phyloP scores from a whole-genome alignment of 2,888 invertebrate genomes.

The Cactoblastis cactorum region DNA sequence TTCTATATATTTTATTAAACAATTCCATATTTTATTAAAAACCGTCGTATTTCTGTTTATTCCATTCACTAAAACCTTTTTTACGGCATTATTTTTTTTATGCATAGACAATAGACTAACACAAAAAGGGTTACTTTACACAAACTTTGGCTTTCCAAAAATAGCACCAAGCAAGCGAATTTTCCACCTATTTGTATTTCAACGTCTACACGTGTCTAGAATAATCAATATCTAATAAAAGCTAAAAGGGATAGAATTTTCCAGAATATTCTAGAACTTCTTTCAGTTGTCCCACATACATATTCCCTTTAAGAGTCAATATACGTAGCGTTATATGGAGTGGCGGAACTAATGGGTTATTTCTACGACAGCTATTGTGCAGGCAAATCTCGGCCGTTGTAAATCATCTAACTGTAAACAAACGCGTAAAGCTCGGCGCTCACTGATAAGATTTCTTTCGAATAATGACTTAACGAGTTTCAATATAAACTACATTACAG shows the following conservation, averaged over 20 bases:
- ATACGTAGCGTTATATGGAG: not conserved
- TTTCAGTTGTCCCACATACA: not conserved
- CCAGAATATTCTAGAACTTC: not conserved
- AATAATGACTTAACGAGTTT: too few species aligned
- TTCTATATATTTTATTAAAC: too few species aligned
- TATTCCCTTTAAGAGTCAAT: not conserved
- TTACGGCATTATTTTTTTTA: too few species aligned
- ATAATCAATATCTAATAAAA: conserved; percentile 1
- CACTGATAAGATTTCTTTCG: not conserved
- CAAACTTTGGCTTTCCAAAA: too few species aligned
- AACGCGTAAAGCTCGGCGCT: not conserved
- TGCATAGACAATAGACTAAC: too few species aligned
- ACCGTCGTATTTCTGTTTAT: too few species aligned
- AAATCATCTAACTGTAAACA: conserved; percentile 13
- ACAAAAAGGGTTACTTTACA: too few species aligned
- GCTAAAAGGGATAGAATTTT: not conserved
- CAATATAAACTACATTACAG: too few species aligned
- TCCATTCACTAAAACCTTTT: too few species aligned
- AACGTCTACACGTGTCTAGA: not conserved
- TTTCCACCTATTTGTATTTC: not conserved
- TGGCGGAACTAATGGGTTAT: conserved; percentile 2
- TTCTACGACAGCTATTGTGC: conserved; percentile 5
- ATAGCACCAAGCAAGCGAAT: too few species aligned
- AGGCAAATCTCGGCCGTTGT: conserved; percentile 8
- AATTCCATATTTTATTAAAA: too few species aligned